Percentiles rank a stretch among this genome's conserved stretches.
These are phyloP conservation scores for Pelusios castaneus DNA, from an alignment of 2,113 vertebrate species.

Conservation along the genomic window DNA sequence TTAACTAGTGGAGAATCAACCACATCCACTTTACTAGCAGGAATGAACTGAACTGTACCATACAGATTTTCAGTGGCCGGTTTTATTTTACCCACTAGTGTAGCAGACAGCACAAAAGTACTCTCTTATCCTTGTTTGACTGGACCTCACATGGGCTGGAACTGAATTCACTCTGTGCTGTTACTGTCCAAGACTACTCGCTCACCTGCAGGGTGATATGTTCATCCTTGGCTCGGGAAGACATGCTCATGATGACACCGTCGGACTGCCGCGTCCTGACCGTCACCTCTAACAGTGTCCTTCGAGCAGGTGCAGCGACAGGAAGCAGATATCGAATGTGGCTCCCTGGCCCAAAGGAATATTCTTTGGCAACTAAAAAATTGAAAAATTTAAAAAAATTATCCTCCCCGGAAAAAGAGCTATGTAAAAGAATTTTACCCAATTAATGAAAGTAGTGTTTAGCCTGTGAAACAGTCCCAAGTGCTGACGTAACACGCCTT, in stretches of 20 bases:
- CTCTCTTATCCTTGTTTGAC: not conserved
- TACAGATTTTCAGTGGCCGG: not conserved
- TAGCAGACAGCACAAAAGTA: not conserved
- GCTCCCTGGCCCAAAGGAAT: constrained; percentile 83
- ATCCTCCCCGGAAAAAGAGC: not conserved
- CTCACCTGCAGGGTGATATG: constrained; percentile 87
- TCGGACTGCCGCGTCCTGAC: constrained; percentile 85
- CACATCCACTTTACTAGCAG: not conserved
- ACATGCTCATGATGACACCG: constrained; percentile 79
- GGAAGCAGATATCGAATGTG: constrained; percentile 82
- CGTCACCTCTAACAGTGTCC: constrained; percentile 81
- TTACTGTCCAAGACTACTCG: not conserved
- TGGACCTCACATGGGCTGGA: not conserved
- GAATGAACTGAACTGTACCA: not conserved
- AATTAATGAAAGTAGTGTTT: not conserved
- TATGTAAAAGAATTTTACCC: not conserved
- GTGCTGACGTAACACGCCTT: not conserved
- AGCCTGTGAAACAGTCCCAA: not conserved
- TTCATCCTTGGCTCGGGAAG: constrained; percentile 81
- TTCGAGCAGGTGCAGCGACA: constrained; percentile 69
- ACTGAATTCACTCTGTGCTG: not conserved
- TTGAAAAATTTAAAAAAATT: not conserved
- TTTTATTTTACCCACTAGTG: not conserved
- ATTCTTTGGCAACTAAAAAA: constrained; percentile 82
- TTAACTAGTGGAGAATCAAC: not conserved